Base-by-base conservation (phyloP, 2,797 vertebrate genomes). In the Rhinogobio ventralis region DNA sequence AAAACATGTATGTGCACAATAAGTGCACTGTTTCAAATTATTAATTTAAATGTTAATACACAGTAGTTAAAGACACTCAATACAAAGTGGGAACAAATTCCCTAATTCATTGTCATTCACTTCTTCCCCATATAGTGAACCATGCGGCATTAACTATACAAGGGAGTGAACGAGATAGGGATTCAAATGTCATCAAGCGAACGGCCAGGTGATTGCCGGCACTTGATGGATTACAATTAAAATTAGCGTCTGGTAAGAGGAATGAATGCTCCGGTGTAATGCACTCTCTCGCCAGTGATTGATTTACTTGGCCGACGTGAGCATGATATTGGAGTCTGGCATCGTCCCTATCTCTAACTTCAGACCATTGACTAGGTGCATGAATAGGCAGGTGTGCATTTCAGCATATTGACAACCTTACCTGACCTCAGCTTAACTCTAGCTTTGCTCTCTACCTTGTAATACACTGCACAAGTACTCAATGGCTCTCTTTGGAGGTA, bases 141-240 rank as follows among this genome's bases (percentile, higher is more conserved):
- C 25, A 13, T 19, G 57, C 2, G 14, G 3, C 55, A 64, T 25
- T 39, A 7, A 57, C 6, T 76, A 10, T 76, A 67, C 49, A 30
- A 51, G 33, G 14, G 1, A 36, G 20, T 66, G 45, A 66, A 19
- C 2, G 1, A 67, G 23, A 5, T 4, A 53, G n/a, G 28, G 17
- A 57, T 55, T 57, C 9, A 2, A 66, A 76, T 86, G 73, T 74
- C 42, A 55, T 84, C 39, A 69, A 85, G 72, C 66, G 71, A 81
- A 69, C 46, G 88, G 81, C 84, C 91, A 84, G 87, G 90, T 91
- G 90, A 87, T 64, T 76, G 72, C 17, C 10, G 83, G 81, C 87
- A 79, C 81, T 88, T 92, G 92, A 94, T 91, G 91, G 93, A 95
- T 94, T 91, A 92, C 90, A 90, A 89, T 90, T 46, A 89, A 91